A percentile compares a stretch with the other conserved stretches of the same genome.
Conservation (phyloP, 2,113 vertebrate species). For the Ictalurus punctatus region DNA sequence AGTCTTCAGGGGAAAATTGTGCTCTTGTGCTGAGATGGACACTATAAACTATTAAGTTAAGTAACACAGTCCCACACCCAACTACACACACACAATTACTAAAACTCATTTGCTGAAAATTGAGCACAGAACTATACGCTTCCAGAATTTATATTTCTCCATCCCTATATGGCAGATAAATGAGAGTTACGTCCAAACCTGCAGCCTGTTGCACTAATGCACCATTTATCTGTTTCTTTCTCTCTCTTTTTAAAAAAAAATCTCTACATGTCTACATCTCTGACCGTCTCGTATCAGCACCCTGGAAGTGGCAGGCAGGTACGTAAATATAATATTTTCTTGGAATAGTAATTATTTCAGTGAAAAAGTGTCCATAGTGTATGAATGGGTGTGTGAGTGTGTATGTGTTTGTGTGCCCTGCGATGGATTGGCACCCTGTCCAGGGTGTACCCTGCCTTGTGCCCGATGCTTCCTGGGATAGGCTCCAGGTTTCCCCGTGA, state of each 20-base stretch:
- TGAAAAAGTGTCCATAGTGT: too few species aligned
- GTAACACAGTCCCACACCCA: too few species aligned
- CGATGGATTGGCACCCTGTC: too few species aligned
- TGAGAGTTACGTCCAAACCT: background rate
- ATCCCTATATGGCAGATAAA: background rate
- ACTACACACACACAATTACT: background rate
- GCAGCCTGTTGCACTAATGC: background rate
- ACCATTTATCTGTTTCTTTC: constrained; percentile 2
- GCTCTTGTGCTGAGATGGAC: background rate
- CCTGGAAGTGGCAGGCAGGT: background rate
- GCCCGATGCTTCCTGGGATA: too few species aligned
- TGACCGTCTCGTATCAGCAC: background rate
- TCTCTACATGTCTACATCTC: constrained; percentile 14
- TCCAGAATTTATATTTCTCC: background rate
- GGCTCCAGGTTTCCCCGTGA: too few species aligned
- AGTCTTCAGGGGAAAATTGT: background rate
- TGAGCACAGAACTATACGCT: background rate
- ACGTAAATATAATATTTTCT: background rate
- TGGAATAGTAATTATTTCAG: background rate
- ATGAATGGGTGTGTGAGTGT: too few species aligned
- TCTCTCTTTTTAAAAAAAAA: background rate
- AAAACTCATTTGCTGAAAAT: background rate
- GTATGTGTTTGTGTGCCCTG: too few species aligned
- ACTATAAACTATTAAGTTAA: too few species aligned
- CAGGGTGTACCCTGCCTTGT: too few species aligned